Evolutionary conservation across 2,113 vertebrate genomes (phyloP).

Genomic region (Neotoma lepida): DNA sequence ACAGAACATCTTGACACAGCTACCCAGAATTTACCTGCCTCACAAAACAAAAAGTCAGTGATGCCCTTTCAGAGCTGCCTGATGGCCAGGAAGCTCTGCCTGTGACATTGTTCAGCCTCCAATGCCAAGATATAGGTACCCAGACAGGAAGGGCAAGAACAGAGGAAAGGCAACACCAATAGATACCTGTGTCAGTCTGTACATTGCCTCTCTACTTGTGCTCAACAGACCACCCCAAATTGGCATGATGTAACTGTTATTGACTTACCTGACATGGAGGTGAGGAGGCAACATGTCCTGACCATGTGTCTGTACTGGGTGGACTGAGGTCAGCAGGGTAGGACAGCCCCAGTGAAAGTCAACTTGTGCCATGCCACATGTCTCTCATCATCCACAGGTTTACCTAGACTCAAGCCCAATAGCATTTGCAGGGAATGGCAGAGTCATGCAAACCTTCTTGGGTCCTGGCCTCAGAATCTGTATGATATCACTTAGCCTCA

Average conservation of each 20-base stretch:
- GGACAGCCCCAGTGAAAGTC: neutral
- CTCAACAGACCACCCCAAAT: neutral
- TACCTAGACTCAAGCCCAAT: neutral
- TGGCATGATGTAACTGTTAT: neutral
- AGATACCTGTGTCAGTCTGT: neutral
- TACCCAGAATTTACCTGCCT: neutral
- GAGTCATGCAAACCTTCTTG: neutral
- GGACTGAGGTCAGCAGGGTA: neutral
- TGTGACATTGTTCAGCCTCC: neutral
- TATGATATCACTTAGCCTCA: neutral
- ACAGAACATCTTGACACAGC: neutral
- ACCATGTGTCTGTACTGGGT: neutral
- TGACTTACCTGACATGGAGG: rapidly evolving
- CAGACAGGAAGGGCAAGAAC: neutral
- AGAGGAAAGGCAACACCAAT: neutral
- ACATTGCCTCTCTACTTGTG: neutral
- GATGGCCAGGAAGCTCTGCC: neutral
- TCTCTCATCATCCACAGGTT: neutral
- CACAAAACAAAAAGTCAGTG: neutral
- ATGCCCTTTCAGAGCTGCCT: neutral
- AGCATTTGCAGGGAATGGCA: neutral
- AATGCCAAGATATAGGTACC: neutral
- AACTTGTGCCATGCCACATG: rapidly evolving
- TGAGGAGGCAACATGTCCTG: neutral
- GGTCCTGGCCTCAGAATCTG: neutral